Conservation (phyloP, 2,888 invertebrate species). For the Marronus borbonicus region DNA sequence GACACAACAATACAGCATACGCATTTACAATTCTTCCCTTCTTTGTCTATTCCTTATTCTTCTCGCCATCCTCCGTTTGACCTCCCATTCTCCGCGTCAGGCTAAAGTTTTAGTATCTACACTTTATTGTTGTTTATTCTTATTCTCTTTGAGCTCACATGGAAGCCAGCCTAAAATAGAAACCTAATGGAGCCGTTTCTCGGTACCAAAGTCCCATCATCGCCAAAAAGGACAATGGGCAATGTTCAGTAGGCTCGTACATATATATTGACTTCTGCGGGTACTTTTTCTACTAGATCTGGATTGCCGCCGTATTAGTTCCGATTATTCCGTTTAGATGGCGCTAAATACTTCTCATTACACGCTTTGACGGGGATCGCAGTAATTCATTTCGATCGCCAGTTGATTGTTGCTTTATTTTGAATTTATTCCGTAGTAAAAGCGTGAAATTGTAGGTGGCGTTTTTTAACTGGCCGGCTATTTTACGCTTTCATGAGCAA, state of each 20-base stretch:
- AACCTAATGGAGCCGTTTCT: constrained; percentile 20
- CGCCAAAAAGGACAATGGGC: neutral
- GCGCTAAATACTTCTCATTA: constrained; percentile 26
- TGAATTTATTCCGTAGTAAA: neutral
- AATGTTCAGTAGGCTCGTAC: neutral
- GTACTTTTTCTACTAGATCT: too few species aligned
- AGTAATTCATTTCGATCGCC: neutral
- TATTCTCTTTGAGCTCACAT: constrained; percentile 4
- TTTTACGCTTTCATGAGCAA: too few species aligned
- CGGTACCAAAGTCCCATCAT: neutral
- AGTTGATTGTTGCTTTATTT: constrained; percentile 5
- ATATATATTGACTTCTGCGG: neutral
- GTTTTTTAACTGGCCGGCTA: too few species aligned
- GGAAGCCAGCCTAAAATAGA: constrained; percentile 16
- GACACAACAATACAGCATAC: neutral
- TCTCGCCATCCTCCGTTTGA: neutral
- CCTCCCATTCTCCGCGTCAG: neutral
- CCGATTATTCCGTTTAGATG: neutral
- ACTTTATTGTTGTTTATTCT: constrained; percentile 13
- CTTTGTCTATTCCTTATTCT: too few species aligned
- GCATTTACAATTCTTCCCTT: too few species aligned
- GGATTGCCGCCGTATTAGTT: neutral
- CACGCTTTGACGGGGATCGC: constrained; percentile 1
- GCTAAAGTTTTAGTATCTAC: neutral
- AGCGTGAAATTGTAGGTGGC: too few species aligned